A percentile compares a stretch with the other conserved stretches of the same genome.
Evolutionary conservation across 2,888 invertebrate genomes (phyloP).

Genomic region (Zaprionus bogoriensis): DNA sequence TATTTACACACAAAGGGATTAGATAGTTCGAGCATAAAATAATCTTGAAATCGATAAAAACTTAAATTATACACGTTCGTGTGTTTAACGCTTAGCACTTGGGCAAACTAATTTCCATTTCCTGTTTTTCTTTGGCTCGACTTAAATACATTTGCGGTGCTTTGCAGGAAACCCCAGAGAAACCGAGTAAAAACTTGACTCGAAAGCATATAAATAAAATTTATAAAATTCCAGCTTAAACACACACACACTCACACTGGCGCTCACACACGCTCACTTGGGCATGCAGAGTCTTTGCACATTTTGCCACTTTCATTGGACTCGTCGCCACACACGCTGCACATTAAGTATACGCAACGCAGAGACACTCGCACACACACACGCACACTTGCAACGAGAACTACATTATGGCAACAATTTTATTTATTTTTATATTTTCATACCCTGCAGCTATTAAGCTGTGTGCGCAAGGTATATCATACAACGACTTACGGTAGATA

Average conservation of each 20-base stretch:
- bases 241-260: not conserved
- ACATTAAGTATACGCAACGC: slow-evolving; percentile 55
- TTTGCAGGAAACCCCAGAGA: slow-evolving; percentile 9
- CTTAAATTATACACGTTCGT: not conserved
- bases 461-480: not conserved
- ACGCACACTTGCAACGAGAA: slow-evolving; percentile 13
- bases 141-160: slow-evolving; percentile 37
- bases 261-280: not conserved
- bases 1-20: not conserved
- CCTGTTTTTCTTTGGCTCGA: slow-evolving; percentile 27
- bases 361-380: slow-evolving; percentile 19
- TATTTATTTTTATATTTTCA: slow-evolving; percentile 50
- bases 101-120: slow-evolving; percentile 44
- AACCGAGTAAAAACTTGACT: slow-evolving; percentile 34
- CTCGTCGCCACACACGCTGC: slow-evolving; percentile 35
- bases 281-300: slow-evolving; percentile 6
- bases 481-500: too few relatives aligned
- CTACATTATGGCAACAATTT: slow-evolving; percentile 45
- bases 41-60: slow-evolving; percentile 1
- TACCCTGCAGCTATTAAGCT: slow-evolving; percentile 12
- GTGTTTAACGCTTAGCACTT: slow-evolving; percentile 25
- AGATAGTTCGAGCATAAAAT: not conserved
- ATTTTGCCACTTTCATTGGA: slow-evolving; percentile 34
- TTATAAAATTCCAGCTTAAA: slow-evolving; percentile 29
- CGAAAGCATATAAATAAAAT: slow-evolving; percentile 50